These are phyloP conservation scores for Sabatieria punctata DNA, from an alignment of 2,888 invertebrate species.

Conservation along the genomic window DNA sequence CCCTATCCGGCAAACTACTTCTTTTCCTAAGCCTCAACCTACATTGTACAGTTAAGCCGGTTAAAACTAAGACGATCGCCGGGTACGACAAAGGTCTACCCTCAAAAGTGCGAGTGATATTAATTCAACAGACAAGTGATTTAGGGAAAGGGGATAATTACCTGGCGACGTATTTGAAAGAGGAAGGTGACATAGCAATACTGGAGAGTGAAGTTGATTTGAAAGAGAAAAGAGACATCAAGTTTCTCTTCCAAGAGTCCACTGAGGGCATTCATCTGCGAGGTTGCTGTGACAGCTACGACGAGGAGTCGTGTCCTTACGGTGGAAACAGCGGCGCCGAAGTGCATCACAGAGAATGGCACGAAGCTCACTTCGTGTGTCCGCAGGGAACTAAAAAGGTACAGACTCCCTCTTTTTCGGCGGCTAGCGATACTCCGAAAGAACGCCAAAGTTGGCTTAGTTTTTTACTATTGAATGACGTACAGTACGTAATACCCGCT, in stretches of 20 bases:
- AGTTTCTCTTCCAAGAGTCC: background rate
- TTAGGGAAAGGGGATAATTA: background rate
- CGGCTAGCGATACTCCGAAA: background rate
- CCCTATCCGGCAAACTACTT: background rate
- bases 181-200: background rate
- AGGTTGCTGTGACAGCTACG: background rate
- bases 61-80: too few species aligned
- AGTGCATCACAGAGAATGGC: background rate
- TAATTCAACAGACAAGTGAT: background rate
- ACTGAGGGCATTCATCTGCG: background rate
- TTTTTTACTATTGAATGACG: background rate
- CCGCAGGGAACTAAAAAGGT: background rate
- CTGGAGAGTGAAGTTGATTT: background rate
- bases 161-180: background rate
- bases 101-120: too few species aligned
- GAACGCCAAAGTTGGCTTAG: background rate
- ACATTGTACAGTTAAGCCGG: too few species aligned
- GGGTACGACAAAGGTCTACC: too few species aligned
- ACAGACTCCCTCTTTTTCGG: background rate
- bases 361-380: background rate
- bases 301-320: background rate
- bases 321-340: background rate
- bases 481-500: too few species aligned
- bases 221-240: background rate
- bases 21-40: background rate